Evolutionary conservation across 2,113 vertebrate species (phyloP).

Genomic region (Globicephala melas): DNA sequence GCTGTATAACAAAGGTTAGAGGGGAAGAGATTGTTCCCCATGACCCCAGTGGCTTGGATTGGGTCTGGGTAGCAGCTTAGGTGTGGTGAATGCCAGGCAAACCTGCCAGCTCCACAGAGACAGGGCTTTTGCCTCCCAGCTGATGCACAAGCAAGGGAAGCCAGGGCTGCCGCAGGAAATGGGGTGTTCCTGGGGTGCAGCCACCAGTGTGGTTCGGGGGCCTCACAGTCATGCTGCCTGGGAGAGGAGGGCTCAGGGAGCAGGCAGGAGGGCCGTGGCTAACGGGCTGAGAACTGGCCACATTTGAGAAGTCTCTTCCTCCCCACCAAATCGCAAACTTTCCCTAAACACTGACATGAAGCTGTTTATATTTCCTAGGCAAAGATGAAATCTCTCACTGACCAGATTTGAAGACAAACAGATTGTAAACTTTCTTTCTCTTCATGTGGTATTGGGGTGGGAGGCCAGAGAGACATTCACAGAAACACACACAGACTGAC

Average conservation of each 20-base stretch:
- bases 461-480: not conserved
- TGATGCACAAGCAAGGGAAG: not conserved
- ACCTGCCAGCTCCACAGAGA: not conserved
- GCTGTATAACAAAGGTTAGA: not conserved
- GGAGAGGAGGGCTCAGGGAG: not conserved
- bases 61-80: not conserved
- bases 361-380: slow-evolving; percentile 10
- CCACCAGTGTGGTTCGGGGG: not conserved
- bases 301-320: not conserved
- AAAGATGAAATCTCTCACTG: not conserved
- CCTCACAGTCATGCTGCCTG: not conserved
- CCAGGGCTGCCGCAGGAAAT: not conserved
- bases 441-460: not conserved
- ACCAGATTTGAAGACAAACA: not conserved
- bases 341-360: not conserved
- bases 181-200: not conserved
- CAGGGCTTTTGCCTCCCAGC: not conserved
- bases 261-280: not conserved
- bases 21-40: not conserved
- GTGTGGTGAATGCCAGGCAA: not conserved
- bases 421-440: slow-evolving; percentile 22
- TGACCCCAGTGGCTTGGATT: not conserved
- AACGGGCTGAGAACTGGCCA: not conserved
- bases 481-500: not conserved
- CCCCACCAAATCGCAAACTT: not conserved